Evolutionary conservation across 2,113 vertebrate genomes (phyloP), one percentile per base, ranked within the genome.

Genomic region (Mesitornis unicolor): DNA sequence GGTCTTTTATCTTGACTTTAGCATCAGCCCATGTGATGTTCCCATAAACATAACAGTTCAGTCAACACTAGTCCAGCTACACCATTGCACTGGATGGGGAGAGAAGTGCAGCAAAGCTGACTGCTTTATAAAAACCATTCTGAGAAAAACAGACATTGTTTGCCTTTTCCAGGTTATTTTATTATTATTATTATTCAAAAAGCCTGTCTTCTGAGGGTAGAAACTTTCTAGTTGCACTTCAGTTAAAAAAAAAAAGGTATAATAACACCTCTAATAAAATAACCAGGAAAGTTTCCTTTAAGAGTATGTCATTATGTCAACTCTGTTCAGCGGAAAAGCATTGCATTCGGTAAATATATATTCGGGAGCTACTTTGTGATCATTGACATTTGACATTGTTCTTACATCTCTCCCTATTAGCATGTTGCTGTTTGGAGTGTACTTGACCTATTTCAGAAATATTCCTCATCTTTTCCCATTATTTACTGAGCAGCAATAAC

Each of bases 361-460:
- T 97, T 94, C 59, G 88, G 90, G 90, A 97, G 82, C 87, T 97
- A 93, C 92, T 97, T 95, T 87, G 69, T 78, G 68, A 91, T 95
- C 95, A 80, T 97, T 97, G 97, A 97, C 97, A 97, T 97, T 96
- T 97, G 97, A 96, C 97, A 94, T 81, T 90, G 92, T 95, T 95
- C 95, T 96, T 88, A 82, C 67, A 95, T 96, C 89, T 97, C 88
- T 95, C 54, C 78, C 85, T 90, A 94, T 97, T 96, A 96, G 86
- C 94, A 95, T 96, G 93, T 92, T 96, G 95, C 92, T 93, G 50
- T 90, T 94, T 97, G 93, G 89, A 97, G 96, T 83, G 92, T 90
- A 78, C 95, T 97, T 97, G 96, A 97, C 96, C 96, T 93, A 22
- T 90, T 95, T 95, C 97, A 97, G 96, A 96, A 96, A 97, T 96